Percentiles rank a stretch among this genome's conserved stretches.
phyloP scores from a whole-genome alignment of 2,888 invertebrate species.

The Drosophila ezoana region DNA sequence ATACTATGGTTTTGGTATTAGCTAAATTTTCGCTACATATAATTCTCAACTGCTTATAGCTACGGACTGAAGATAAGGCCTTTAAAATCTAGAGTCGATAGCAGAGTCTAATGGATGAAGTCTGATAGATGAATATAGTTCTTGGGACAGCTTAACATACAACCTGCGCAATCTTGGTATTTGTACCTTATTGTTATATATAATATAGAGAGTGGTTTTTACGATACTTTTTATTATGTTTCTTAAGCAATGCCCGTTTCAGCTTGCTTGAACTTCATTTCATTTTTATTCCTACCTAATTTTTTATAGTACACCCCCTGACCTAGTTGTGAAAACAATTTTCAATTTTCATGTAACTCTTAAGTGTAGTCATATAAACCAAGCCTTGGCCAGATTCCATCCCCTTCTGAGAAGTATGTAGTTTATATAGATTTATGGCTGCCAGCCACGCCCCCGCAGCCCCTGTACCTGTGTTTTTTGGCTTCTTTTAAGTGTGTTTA shows the following conservation, averaged over 20 bases:
- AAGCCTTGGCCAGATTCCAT: conserved; percentile 23
- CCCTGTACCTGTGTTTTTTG: conserved; percentile 5
- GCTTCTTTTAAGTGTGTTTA: conserved; percentile 20
- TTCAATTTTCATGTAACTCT: background rate
- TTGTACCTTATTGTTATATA: too few relatives aligned
- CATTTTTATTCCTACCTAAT: background rate
- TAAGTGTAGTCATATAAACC: background rate
- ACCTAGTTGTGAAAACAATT: conserved; percentile 1
- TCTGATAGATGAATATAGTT: too few relatives aligned
- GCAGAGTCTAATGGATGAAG: too few relatives aligned
- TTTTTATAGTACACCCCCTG: conserved; percentile 3
- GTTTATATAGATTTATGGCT: conserved; percentile 36
- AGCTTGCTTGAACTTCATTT: conserved; percentile 18
- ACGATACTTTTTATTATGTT: background rate
- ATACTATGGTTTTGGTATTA: too few relatives aligned
- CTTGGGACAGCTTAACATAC: too few relatives aligned
- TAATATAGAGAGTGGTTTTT: too few relatives aligned
- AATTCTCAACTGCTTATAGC: too few relatives aligned
- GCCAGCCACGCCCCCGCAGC: conserved; percentile 28
- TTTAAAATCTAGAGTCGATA: too few relatives aligned
- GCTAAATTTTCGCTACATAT: too few relatives aligned
- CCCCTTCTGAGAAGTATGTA: background rate
- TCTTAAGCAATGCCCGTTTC: background rate
- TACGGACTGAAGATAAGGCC: too few relatives aligned
- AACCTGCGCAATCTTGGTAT: too few relatives aligned